phyloP scores from a whole-genome alignment of 2,888 invertebrate genomes.

The Sthenelais limicola region DNA sequence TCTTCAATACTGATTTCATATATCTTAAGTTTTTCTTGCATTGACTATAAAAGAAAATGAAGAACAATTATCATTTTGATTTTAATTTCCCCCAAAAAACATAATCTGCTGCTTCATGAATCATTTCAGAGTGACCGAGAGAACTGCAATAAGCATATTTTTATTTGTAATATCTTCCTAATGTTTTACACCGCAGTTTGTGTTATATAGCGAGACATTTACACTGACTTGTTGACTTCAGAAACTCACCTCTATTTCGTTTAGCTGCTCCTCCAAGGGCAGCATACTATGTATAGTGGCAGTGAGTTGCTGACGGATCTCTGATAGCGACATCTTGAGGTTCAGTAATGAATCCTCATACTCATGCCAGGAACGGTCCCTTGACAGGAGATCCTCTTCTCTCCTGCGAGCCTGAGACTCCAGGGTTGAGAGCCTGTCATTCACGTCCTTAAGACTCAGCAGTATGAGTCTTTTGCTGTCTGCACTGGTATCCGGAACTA shows the following conservation, averaged over 20 bases:
- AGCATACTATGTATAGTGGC: slow-evolving; percentile 50
- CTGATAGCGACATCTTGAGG: slow-evolving; percentile 56
- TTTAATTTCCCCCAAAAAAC: too few species aligned
- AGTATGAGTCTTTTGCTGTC: neutral
- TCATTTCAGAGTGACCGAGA: neutral
- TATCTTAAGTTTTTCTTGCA: slow-evolving; percentile 60
- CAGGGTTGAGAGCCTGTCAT: slow-evolving; percentile 1
- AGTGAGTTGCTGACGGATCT: slow-evolving; percentile 55
- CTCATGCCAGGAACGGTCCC: neutral
- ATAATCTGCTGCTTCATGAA: too few species aligned
- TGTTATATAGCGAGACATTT: neutral
- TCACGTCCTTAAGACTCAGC: neutral
- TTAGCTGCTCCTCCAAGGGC: slow-evolving; percentile 57
- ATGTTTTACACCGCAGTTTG: neutral
- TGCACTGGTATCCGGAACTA: neutral
- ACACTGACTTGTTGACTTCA: neutral
- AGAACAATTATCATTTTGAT: too few species aligned
- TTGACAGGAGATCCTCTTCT: neutral
- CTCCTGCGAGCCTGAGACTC: slow-evolving; percentile 1
- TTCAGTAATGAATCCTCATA: slow-evolving; percentile 56
- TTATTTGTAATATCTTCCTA: neutral
- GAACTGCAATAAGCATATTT: neutral
- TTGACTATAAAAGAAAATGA: slow-evolving; percentile 53
- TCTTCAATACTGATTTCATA: slow-evolving; percentile 65
- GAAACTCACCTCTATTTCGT: slow-evolving; percentile 58